A percentile compares a stretch with the other conserved stretches of the same genome.
Conservation (phyloP, 2,113 vertebrate genomes). For the Mustela nigripes region DNA sequence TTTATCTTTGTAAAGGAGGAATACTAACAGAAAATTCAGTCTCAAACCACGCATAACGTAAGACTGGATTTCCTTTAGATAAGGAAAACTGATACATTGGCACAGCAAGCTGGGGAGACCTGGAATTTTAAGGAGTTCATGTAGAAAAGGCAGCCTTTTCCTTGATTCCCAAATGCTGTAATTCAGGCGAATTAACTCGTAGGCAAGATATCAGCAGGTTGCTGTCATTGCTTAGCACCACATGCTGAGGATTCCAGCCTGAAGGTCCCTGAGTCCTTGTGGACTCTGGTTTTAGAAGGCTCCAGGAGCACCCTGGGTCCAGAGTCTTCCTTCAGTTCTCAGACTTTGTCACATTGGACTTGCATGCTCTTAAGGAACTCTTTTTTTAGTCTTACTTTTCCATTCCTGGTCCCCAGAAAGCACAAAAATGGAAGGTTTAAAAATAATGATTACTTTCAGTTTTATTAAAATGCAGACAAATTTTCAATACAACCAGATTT, state of each 20-base stretch:
- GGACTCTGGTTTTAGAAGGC: background rate
- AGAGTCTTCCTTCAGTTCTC: background rate
- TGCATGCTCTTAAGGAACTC: background rate
- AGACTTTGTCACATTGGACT: background rate
- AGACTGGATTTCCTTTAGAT: conserved; percentile 13
- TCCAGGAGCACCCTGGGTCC: background rate
- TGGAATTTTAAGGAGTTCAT: background rate
- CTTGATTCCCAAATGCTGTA: background rate
- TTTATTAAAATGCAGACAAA: background rate
- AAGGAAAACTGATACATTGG: background rate
- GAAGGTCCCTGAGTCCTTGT: accelerated
- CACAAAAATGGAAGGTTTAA: background rate
- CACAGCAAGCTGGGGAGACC: background rate
- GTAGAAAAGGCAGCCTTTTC: background rate
- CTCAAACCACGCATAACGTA: background rate
- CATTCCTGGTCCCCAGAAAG: background rate
- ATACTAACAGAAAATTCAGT: background rate
- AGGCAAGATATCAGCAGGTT: background rate
- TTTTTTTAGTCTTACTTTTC: background rate
- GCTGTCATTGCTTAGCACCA: background rate
- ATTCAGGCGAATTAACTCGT: background rate
- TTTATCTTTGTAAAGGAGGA: conserved; percentile 26
- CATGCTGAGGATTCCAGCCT: background rate
- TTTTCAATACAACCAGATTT: conserved; percentile 25
- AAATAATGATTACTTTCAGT: background rate